Evolutionary conservation across 2,888 invertebrate species (phyloP), one percentile per base, ranked within the genome.

Genomic region (Isotomurus palustris): DNA sequence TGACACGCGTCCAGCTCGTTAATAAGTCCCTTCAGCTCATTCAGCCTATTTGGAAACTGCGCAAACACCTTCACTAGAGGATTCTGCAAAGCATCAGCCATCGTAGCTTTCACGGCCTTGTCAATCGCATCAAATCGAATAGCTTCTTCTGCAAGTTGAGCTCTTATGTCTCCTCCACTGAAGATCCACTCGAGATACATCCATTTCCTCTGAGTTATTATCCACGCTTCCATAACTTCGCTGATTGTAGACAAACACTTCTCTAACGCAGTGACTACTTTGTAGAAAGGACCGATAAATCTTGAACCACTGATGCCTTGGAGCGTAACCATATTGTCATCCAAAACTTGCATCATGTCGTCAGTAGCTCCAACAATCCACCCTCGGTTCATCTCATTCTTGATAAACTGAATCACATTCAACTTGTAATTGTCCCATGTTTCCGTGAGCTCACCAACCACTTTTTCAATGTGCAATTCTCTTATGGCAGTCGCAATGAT

Each of bases 121-220:
- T 94, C 92, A 69, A 93, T 89, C 62, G 87, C 85, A 73, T 93
- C 92, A 75, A 94, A 94, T 74, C 88, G 90, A 74, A 83, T 86
- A 0, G 92, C 91, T 73, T 92, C 92, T 1, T 91, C 91, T 0
- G 92, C 91, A 52, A 94, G 77, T 73, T 93, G 92, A 0, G 82
- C 76, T 49, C 91, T 79, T 66, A 94, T 92, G 73, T 93, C 93
- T 4, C 90, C 90, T 0, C 88, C 90, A 1, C 91, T 84, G 74
- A 93, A 94, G 62, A 94, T 92, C 0, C 91, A 91, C 74, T 93
- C 93, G 64, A 94, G 78, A 73, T 94, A 91, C 65, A 92, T 79
- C 93, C 94, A 94, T 74, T 90, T 92, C 57, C 87, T 80, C 74
- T 94, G 94, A 2, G 89, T 85, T 2, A 83, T 81, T 73, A 88